Evolutionary conservation across 2,113 vertebrate genomes (phyloP), one percentile per base, ranked within the genome.

Genomic region (Hymenochirus boettgeri): DNA sequence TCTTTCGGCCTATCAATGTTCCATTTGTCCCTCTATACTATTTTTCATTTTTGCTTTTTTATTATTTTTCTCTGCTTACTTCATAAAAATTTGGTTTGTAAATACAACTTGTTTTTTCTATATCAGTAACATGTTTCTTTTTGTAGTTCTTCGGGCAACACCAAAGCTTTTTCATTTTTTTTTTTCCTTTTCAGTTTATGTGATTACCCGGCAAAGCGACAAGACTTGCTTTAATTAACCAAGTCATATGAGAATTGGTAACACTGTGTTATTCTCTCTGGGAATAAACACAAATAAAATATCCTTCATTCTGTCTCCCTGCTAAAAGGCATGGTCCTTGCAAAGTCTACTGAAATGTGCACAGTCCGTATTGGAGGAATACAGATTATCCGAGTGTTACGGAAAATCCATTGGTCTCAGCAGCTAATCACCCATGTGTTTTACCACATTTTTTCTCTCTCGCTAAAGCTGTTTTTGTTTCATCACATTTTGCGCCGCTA

Each of bases 321-420:
- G 50, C 61, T n/a, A 45, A 25, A 45, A 18, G 15, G 24, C 23
- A 53, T 22, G 55, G 55, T 59, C 48, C 26, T 26, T 24, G 24
- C 25, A 21, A n/a, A 4, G 15, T 64, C 13, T 35, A 33, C 7
- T n/a, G 15, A 65, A 39, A 59, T 58, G 31, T 52, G 45, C 24
- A 18, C 55, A 42, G 22, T 19, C 54, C 25, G 21, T 26, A 18
- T 23, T 23, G 21, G 31, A 59, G 46, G 18, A 58, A 51, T 51
- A 51, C 31, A 59, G 42, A 66, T 51, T 51, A 46, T 23, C 42
- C 8, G 6, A 17, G 29, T 39, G 24, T 45, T 58, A 31, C 29
- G 5, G 64, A 59, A 58, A 66, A 66, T 66, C 13, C 56, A 66
- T 59, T 66, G 64, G 47, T 51, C 56, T 39, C 33, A 22, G 17